Base-by-base conservation (phyloP, 2,797 vertebrate species). In the Alauda arvensis region DNA sequence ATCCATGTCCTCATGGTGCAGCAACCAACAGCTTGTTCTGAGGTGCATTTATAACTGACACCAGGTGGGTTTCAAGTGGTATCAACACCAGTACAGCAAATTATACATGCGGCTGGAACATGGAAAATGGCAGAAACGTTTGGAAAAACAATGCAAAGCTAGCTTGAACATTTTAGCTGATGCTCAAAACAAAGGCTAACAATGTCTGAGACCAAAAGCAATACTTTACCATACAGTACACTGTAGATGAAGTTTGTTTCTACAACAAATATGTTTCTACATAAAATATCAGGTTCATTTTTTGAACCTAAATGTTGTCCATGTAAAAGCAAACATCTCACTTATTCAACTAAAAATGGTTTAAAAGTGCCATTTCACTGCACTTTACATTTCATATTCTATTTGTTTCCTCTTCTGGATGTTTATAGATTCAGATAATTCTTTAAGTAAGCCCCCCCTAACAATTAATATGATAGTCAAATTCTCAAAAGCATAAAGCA, bases 111-210 rank as follows among this genome's bases (percentile, higher is more conserved):
- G 19, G 48, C 26, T 80, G 70, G 40, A 85, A 69, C 40, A 81
- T 51, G 53, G 45, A 87, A 77, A 93, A 90, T 9, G 9, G 19
- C 48, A 81, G 39, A 74, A 92, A 85, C 37, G 40, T 69, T 77
- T 75, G 48, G 59, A 87, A 76, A 81, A 88, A 86, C 46, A 59
- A 11, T 45, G 48, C 33, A 82, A 85, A 79, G 59, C 15, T 56
- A 67, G 25, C 68, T 76, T 56, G 67, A 93, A 81, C 20, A 66
- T 21, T 91, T 77, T 81, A 83, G 91, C 80, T 94, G 89, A 75
- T 88, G 83, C 72, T 93, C 71, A 62, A 77, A 93, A 92, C 77
- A 71, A 94, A 75, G 53, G 85, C 72, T 77, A 93, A 83, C 37
- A 53, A 71, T 20, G n/a, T 78, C 81, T 81, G 74, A 71, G 87